Evolutionary conservation across 1,140 invertebrate genomes (phyloP).

Genomic region (Samia ricini): DNA sequence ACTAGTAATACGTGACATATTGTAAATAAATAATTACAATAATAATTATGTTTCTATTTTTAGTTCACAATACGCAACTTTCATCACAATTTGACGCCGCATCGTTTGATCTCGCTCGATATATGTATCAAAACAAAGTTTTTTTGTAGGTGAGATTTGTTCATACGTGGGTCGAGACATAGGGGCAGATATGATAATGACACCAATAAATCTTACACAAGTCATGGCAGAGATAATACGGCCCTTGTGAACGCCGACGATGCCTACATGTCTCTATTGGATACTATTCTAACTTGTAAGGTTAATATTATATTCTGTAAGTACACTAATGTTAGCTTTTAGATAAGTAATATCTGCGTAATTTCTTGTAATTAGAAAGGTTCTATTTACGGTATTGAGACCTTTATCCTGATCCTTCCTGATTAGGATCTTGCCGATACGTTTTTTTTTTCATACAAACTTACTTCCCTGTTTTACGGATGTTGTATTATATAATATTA

Average conservation of each 20-base stretch:
- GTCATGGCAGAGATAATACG: conserved; percentile 43
- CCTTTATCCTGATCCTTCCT: no score
- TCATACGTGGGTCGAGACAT: conserved; percentile 20
- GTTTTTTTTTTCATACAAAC: no score
- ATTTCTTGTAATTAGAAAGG: no score
- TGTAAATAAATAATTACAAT: not conserved
- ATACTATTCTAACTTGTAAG: not conserved
- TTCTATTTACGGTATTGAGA: no score
- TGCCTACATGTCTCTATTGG: not conserved
- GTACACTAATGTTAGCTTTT: not conserved
- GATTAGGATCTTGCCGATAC: no score
- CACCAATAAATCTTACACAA: conserved; percentile 48
- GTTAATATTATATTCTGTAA: conserved; percentile 4
- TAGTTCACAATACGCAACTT: not conserved
- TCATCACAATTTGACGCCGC: not conserved
- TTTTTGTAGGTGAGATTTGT: conserved; percentile 4
- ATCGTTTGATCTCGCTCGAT: not conserved
- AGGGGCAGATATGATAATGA: conserved; percentile 43
- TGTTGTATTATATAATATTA: no score
- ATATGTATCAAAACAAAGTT: not conserved
- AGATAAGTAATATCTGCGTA: no score
- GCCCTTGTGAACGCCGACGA: conserved; percentile 32
- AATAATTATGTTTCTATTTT: not conserved
- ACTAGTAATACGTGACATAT: no score
- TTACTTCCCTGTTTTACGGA: no score